phyloP scores from a whole-genome alignment of 2,888 invertebrate species.

The Germaria angustata region DNA sequence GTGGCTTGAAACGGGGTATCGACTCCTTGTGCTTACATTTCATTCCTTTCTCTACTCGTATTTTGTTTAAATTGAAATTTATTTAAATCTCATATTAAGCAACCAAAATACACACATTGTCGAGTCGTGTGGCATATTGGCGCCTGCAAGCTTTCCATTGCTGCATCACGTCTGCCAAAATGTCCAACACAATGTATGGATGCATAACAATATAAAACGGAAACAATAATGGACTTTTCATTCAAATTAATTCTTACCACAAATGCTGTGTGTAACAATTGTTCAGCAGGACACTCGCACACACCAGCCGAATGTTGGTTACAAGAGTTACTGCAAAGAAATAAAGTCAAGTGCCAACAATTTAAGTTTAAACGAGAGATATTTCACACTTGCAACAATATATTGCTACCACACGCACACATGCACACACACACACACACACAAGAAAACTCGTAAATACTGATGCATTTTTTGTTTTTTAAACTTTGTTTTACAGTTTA shows the following conservation, averaged over 20 bases:
- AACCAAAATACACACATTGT: conserved; percentile 43
- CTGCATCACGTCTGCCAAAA: conserved; percentile 65
- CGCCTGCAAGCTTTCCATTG: conserved; percentile 52
- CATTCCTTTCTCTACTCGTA: neutral
- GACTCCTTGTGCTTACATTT: neutral
- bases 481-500: neutral
- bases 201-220: conserved; percentile 67
- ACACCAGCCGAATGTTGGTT: conserved; percentile 1
- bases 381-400: conserved; percentile 58
- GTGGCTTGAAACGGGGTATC: conserved; percentile 23
- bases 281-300: conserved; percentile 48
- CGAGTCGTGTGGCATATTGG: conserved; percentile 46
- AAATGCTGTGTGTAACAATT: conserved; percentile 51
- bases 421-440: neutral
- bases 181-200: conserved; percentile 60
- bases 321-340: conserved; percentile 36
- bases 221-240: conserved; percentile 79
- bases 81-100: conserved; percentile 63
- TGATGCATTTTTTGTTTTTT: conserved; percentile 8
- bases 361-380: conserved; percentile 55
- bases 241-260: conserved; percentile 77
- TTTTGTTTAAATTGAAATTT: conserved; percentile 51
- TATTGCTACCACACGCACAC: conserved; percentile 14
- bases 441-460: conserved; percentile 14
- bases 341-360: conserved; percentile 56